These are phyloP conservation scores for Cinclus mexicanus DNA, from an alignment of 2,113 vertebrate species.

Conservation along the genomic window DNA sequence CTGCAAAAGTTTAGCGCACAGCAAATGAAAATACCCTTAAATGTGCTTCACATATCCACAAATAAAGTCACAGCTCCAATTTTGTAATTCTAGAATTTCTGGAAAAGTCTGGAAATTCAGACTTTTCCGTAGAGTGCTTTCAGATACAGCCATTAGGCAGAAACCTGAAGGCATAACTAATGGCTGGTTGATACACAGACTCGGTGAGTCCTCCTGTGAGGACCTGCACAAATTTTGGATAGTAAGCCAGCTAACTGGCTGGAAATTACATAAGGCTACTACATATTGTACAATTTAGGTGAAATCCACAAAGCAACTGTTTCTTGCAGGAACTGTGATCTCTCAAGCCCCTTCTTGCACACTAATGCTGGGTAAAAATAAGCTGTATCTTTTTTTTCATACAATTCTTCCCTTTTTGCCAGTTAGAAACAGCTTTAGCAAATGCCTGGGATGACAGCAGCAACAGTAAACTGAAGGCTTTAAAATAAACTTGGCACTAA, in stretches of 20 bases:
- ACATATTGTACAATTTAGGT: neutral
- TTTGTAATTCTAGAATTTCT: neutral
- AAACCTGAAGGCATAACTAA: neutral
- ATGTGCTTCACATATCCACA: rapidly evolving
- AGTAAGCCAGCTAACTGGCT: neutral
- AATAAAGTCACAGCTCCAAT: neutral
- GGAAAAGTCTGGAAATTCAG: neutral
- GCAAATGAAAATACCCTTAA: neutral
- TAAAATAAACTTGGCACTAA: neutral
- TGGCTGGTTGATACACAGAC: neutral
- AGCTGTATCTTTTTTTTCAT: neutral
- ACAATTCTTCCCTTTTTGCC: neutral
- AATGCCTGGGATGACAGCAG: neutral
- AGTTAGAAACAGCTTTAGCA: neutral
- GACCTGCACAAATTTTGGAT: neutral
- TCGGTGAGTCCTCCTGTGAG: neutral
- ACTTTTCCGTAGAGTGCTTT: neutral
- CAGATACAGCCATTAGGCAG: neutral
- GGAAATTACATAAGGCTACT: neutral
- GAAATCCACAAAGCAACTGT: neutral
- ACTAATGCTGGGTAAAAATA: neutral
- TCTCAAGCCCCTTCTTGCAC: neutral
- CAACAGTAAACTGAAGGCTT: neutral
- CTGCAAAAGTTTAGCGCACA: neutral
- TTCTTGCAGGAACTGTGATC: neutral